Base-by-base conservation (phyloP, 2,888 invertebrate genomes). In the Rhamnusium bicolor region DNA sequence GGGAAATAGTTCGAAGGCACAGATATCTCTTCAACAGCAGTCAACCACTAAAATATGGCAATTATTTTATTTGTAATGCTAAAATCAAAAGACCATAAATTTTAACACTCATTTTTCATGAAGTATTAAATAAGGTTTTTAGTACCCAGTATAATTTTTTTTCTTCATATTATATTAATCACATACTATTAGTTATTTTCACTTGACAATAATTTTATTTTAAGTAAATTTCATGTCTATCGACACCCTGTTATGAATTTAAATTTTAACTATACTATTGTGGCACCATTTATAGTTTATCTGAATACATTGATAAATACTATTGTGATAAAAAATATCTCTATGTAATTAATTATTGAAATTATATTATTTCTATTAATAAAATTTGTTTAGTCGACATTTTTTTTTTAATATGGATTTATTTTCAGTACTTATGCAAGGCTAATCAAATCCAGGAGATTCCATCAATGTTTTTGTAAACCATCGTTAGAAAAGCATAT, bases 291-390 rank as follows among this genome's bases (percentile, higher is more conserved):
- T 29, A 58, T 29, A 58, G 40, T 58, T 40, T 58, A 18, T 58
- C 32, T 58, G 29, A 58, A 27, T 58, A 29, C 29, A 10, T 58
- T 27, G n/a, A n/a, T 21, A 47, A 46, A n/a, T n/a, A 24, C 24
- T 46, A 21, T 49, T 63, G 63, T 63, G 63, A 63, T 63, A 63
- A 63, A 63, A 63, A 49, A 63, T 12, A 49, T 47, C 46, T 49
- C 27, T 63, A 10, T 58, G 32, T 54, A 54, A 12, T 12, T 54
- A 54, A 19, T 24, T 21, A 54, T 54, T 27, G 54, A 51, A 51
- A 51, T 4, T 54, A 40, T 63, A 40, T 63, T 27, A 24, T 12
- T 40, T n/a, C 5, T 40, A 10, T 40, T 40, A 63, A 27, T 63
- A 63, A 63, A 63, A 27, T 63, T 63, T 63, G 63, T 49, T 49